phyloP scores from a whole-genome alignment of 2,797 vertebrate genomes.

The Poecilia velifera region DNA sequence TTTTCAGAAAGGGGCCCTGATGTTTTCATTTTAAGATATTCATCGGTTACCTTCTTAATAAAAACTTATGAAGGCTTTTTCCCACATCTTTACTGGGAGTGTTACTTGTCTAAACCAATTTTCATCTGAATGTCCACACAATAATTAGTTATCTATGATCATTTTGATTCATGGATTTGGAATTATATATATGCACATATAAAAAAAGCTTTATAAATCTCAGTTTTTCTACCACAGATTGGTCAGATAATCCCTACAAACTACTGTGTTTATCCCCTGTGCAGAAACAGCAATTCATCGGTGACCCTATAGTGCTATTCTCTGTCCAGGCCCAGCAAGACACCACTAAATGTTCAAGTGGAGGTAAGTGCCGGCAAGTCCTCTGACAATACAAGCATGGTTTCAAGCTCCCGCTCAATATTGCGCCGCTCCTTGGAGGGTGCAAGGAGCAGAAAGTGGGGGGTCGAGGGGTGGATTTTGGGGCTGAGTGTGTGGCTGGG shows the following conservation, averaged over 20 bases:
- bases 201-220: conserved; percentile 60
- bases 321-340: conserved; percentile 87
- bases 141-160: background rate
- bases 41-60: too few relatives aligned
- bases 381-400: conserved; percentile 89
- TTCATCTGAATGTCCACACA: background rate
- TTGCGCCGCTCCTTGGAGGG: conserved; percentile 80
- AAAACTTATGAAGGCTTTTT: background rate
- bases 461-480: conserved; percentile 37
- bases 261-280: conserved; percentile 80
- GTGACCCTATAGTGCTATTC: conserved; percentile 89
- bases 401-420: conserved; percentile 87
- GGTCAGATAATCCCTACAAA: conserved; percentile 79
- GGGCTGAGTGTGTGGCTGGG: conserved; percentile 52
- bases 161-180: background rate
- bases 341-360: conserved; percentile 89
- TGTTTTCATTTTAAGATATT: too few relatives aligned
- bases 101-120: background rate
- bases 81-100: background rate
- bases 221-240: conserved; percentile 63
- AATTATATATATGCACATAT: background rate
- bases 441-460: conserved; percentile 71
- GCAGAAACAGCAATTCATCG: conserved; percentile 85
- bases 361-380: conserved; percentile 88
- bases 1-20: background rate